Conservation (phyloP, 2,888 invertebrate species). For the Melinopterus prodromus region DNA sequence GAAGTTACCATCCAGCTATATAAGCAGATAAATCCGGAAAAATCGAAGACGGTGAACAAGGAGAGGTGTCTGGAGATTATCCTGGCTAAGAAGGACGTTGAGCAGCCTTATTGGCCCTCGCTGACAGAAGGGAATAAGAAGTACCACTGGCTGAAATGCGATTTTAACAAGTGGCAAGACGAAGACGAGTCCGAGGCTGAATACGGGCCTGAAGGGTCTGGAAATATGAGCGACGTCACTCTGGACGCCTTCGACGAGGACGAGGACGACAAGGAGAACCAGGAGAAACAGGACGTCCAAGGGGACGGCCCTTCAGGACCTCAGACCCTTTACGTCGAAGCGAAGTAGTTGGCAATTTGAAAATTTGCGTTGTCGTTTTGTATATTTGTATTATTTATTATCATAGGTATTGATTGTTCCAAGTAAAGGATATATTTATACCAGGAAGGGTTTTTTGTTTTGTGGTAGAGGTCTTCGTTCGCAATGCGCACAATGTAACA, state of each 20-base stretch:
- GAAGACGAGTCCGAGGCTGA: constrained; percentile 89
- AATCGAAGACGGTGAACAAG: constrained; percentile 70
- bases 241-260: constrained; percentile 4
- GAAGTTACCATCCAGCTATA: constrained; percentile 84
- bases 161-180: constrained; percentile 94
- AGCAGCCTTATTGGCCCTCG: constrained; percentile 82
- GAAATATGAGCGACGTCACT: background rate
- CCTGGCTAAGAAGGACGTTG: constrained; percentile 67
- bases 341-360: background rate
- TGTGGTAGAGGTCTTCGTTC: too few relatives aligned
- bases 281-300: background rate
- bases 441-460: too few relatives aligned
- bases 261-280: background rate
- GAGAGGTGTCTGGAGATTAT: constrained; percentile 75
- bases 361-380: background rate
- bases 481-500: too few relatives aligned
- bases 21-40: constrained; percentile 78
- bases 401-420: background rate
- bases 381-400: background rate
- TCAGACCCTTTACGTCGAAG: background rate
- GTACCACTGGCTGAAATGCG: constrained; percentile 90
- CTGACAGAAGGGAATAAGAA: constrained; percentile 83
- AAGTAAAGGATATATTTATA: too few relatives aligned
- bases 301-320: background rate
- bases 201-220: constrained; percentile 5